These are phyloP conservation scores for Drosophila pallidifrons DNA, from an alignment of 1,140 invertebrate species.

Conservation along the genomic window DNA sequence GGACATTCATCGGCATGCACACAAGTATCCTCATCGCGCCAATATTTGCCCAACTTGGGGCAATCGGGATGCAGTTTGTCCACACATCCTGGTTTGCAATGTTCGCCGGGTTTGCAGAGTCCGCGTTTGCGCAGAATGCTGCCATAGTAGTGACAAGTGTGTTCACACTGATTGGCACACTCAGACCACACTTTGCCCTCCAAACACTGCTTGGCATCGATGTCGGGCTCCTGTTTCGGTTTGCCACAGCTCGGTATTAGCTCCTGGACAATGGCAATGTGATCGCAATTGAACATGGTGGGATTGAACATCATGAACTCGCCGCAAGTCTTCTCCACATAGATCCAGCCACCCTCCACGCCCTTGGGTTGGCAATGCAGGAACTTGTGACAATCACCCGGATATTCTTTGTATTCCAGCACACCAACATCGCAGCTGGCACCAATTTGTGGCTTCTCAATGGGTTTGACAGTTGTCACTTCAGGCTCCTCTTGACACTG, in stretches of 20 bases:
- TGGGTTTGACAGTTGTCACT: slow-evolving; percentile 37
- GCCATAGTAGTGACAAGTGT: slow-evolving; percentile 87
- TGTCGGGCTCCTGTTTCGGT: slow-evolving; percentile 21
- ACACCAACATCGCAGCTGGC: slow-evolving; percentile 59
- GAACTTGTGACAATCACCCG: slow-evolving; percentile 87
- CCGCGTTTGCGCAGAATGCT: slow-evolving; percentile 68
- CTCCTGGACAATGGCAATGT: slow-evolving; percentile 87
- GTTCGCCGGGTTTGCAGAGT: slow-evolving; percentile 69
- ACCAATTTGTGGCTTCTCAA: slow-evolving; percentile 61
- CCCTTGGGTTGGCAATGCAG: slow-evolving; percentile 86
- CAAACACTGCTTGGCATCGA: slow-evolving; percentile 51
- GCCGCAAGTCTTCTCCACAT: slow-evolving; percentile 87
- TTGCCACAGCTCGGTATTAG: slow-evolving; percentile 87
- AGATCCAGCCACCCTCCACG: slow-evolving; percentile 65
- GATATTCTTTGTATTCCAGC: slow-evolving; percentile 84
- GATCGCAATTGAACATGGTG: slow-evolving; percentile 87
- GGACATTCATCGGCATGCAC: slow-evolving; percentile 89
- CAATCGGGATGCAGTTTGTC: slow-evolving; percentile 71
- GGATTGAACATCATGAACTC: slow-evolving; percentile 88
- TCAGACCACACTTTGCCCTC: slow-evolving; percentile 86
- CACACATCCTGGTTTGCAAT: slow-evolving; percentile 84
- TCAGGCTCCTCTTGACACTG: slow-evolving; percentile 86
- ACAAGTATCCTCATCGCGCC: slow-evolving; percentile 90
- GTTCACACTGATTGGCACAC: slow-evolving; percentile 88
- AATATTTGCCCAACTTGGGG: slow-evolving; percentile 81